Percentiles rank a stretch among this genome's conserved stretches.
Evolutionary conservation across 2,888 invertebrate genomes (phyloP).

Genomic region (Rhagophthalmus giganteus): DNA sequence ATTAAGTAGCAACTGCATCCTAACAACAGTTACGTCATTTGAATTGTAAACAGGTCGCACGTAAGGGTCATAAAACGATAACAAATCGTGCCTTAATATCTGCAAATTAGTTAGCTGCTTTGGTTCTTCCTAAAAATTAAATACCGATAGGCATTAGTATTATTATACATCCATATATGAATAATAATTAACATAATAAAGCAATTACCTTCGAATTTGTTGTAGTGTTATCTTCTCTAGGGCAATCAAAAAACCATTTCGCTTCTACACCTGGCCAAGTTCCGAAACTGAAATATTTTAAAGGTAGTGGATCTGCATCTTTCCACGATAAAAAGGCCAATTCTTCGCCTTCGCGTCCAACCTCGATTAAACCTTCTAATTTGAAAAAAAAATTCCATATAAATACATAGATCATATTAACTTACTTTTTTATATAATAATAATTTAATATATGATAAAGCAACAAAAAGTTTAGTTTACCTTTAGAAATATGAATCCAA

Average conservation of each 20-base stretch:
- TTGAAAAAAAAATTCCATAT: too few species aligned
- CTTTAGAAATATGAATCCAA: constrained; percentile 64
- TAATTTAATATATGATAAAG: too few species aligned
- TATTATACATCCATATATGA: neutral
- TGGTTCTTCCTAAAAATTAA: constrained; percentile 52
- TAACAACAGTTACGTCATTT: constrained; percentile 40
- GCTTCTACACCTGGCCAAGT: constrained; percentile 68
- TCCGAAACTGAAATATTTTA: constrained; percentile 70
- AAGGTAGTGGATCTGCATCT: constrained; percentile 63
- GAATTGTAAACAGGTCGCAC: constrained; percentile 46
- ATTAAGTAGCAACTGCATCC: constrained; percentile 41
- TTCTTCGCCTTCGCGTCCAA: constrained; percentile 65
- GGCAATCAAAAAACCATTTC: constrained; percentile 71
- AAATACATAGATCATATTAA: too few species aligned
- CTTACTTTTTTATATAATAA: too few species aligned
- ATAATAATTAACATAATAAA: constrained; percentile 4
- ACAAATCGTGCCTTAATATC: constrained; percentile 53
- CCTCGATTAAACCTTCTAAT: constrained; percentile 66
- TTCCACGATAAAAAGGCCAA: constrained; percentile 63
- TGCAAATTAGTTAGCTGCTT: constrained; percentile 58
- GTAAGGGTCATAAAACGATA: constrained; percentile 53
- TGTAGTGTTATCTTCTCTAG: constrained; percentile 48
- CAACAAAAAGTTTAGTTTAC: too few species aligned
- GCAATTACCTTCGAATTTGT: constrained; percentile 39
- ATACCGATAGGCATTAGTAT: too few species aligned